A percentile compares a stretch with the other conserved stretches of the same genome.
These are phyloP conservation scores for Cassiopea andromeda DNA, from an alignment of 30 jellyfish, hydroid and myxozoan genomes.

Conservation along the genomic window DNA sequence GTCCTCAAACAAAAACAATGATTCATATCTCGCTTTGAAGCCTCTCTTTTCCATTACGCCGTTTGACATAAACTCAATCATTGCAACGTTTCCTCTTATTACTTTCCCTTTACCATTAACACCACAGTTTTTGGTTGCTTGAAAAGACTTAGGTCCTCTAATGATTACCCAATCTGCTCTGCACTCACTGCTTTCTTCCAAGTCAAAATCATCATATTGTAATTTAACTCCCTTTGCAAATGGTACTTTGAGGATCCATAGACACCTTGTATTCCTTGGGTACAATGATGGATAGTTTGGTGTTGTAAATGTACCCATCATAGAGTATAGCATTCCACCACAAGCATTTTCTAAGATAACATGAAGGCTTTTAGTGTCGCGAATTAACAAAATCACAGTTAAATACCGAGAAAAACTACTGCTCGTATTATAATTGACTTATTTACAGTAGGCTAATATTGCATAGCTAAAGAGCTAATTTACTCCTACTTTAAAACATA, in stretches of 20 bases:
- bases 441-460: too few relatives aligned
- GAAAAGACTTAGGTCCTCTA: not conserved
- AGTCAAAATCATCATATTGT: slow-evolving; percentile 51
- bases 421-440: too few relatives aligned
- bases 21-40: slow-evolving; percentile 34
- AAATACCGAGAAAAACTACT: too few relatives aligned
- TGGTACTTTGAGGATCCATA: slow-evolving; percentile 74
- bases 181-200: slow-evolving; percentile 67
- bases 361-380: too few relatives aligned
- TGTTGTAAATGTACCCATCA: slow-evolving; percentile 58
- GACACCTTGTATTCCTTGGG: slow-evolving; percentile 65
- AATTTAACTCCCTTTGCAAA: slow-evolving; percentile 45
- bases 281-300: slow-evolving; percentile 74
- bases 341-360: slow-evolving; percentile 62
- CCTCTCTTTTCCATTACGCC: slow-evolving; percentile 61
- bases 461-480: too few relatives aligned
- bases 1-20: not conserved
- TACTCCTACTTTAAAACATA: too few relatives aligned
- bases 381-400: too few relatives aligned
- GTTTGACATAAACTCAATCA: slow-evolving; percentile 82
- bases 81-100: slow-evolving; percentile 51
- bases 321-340: slow-evolving; percentile 77
- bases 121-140: slow-evolving; percentile 53
- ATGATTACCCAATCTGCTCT: slow-evolving; percentile 56
- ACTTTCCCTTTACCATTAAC: slow-evolving; percentile 5